These are phyloP conservation scores for Dinomys branickii DNA, from an alignment of 2,113 vertebrate genomes.

Conservation along the genomic window DNA sequence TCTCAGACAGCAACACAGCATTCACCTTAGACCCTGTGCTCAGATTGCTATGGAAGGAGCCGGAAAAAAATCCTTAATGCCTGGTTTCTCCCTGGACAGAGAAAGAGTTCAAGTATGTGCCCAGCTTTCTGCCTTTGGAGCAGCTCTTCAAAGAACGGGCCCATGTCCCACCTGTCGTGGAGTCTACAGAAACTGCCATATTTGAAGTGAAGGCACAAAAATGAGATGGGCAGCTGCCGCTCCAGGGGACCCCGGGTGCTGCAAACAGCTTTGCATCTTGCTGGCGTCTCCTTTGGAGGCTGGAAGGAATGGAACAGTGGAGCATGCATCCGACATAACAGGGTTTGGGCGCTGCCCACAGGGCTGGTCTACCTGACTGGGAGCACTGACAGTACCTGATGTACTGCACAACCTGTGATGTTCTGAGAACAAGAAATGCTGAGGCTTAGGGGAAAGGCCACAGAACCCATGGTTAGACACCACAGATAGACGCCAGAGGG, in stretches of 20 bases:
- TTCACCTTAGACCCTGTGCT: background rate
- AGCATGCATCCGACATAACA: background rate
- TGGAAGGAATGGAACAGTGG: background rate
- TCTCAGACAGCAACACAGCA: background rate
- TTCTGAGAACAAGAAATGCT: background rate
- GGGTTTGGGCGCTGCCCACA: no score
- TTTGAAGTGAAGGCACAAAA: background rate
- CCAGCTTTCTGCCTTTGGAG: background rate
- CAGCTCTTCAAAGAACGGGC: background rate
- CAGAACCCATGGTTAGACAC: background rate
- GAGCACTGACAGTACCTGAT: background rate
- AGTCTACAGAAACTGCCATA: background rate
- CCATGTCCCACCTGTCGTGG: background rate
- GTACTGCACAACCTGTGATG: background rate
- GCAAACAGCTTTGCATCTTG: background rate
- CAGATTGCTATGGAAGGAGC: background rate
- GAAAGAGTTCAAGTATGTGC: background rate
- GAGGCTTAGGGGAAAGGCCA: background rate
- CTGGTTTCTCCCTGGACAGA: background rate
- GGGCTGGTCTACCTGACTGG: background rate
- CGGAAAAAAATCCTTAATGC: background rate
- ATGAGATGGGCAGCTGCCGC: background rate
- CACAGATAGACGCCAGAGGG: background rate
- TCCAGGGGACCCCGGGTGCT: no score
- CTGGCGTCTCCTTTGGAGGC: background rate